Evolutionary conservation across 2,113 vertebrate genomes (phyloP), one percentile per base, ranked within the genome.

Genomic region (Cariama cristata): DNA sequence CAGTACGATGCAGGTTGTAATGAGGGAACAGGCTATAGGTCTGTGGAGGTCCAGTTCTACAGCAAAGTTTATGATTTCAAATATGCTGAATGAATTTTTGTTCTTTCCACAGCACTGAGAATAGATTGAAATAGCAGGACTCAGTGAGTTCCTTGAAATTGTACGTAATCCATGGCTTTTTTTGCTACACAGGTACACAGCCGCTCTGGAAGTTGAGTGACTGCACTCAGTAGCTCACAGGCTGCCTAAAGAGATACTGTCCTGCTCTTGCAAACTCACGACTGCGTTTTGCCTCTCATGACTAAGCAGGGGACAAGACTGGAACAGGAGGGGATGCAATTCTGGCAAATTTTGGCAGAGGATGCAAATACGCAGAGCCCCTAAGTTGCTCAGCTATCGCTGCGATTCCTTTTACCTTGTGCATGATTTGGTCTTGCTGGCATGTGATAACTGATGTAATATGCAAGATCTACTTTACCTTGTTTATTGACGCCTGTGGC

Each of bases 171-270:
- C 17, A 3, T 18, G 30, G 38, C 8, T 75, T 74, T 26, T 28
- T 28, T 42, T 55, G 44, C 30, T 58, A 50, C 5, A 4, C 6
- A 18, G 0, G 1, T 22, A 47, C 13, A 21, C 10, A 20, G 12
- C 8, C 0, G 1, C 62, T 62, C 52, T 79, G 60, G 22, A 79
- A 62, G 38, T 8, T 0, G 0, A 19, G 15, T 1, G 4, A 14
- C 30, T 74, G 59, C 8, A 20, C 24, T 42, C 79, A 53, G 1
- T 2, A 74, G 19, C 6, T 26, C 18, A 32, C 2, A 74, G 24
- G 22, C 8, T 62, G 23, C 38, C 71, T 38, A 22, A 19, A 81
- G 64, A 68, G 13, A 27, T 10, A 14, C 8, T 6, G 14, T 30
- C 58, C 40, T 91, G 28, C 56, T 74, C 35, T 62, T 69, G 50